Conservation (phyloP, 2,888 invertebrate species). For the Temnothorax unifasciatus region DNA sequence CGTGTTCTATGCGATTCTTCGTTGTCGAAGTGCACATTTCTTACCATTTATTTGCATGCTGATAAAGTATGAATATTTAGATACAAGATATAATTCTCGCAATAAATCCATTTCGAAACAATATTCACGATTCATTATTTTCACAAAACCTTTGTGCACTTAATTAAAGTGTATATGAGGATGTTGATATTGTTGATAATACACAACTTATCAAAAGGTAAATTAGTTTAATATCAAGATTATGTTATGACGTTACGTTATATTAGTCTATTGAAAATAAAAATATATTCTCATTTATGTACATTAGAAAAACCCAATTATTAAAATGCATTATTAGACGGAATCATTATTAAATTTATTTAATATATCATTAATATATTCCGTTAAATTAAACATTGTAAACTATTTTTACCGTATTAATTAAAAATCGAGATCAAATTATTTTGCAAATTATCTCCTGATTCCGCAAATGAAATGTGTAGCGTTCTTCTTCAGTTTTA, state of each 20-base stretch:
- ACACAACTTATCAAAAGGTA: background rate
- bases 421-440: background rate
- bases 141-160: background rate
- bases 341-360: background rate
- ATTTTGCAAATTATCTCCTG: background rate
- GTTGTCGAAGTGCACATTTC: conserved; percentile 42
- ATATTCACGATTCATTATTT: background rate
- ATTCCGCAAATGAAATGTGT: background rate
- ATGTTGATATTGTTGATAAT: background rate
- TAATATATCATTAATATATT: background rate
- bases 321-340: background rate
- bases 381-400: background rate
- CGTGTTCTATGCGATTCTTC: conserved; percentile 42
- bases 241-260: background rate
- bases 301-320: background rate
- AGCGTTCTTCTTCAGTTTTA: conserved; percentile 66
- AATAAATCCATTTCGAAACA: background rate
- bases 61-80: conserved; percentile 45
- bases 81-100: background rate
- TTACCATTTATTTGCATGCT: conserved; percentile 47
- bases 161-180: background rate
- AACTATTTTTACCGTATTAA: background rate
- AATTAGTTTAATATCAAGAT: background rate
- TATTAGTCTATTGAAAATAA: background rate
- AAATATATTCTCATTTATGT: conserved; percentile 4